Percentiles rank a stretch among this genome's conserved stretches.
These are phyloP conservation scores for Oncopodura yosiiana DNA, from an alignment of 1,140 invertebrate species.

Conservation along the genomic window DNA sequence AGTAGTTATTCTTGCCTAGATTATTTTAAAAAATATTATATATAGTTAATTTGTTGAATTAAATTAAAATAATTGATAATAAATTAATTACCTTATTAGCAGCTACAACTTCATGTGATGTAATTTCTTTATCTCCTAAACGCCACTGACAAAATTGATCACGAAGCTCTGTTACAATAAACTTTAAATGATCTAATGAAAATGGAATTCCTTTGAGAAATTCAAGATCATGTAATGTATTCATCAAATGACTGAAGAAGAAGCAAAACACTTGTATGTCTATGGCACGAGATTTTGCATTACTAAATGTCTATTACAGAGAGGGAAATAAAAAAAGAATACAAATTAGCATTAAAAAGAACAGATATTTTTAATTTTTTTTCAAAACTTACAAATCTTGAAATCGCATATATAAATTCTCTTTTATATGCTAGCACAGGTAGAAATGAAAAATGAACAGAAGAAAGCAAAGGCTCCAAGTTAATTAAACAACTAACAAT, in stretches of 20 bases:
- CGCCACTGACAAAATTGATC: neutral
- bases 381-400: no score
- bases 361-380: slow-evolving; percentile 33
- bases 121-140: slow-evolving; percentile 38
- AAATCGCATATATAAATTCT: slow-evolving; percentile 66
- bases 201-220: slow-evolving; percentile 47
- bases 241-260: slow-evolving; percentile 67
- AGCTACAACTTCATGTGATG: slow-evolving; percentile 36
- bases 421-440: slow-evolving; percentile 78
- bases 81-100: slow-evolving; percentile 34
- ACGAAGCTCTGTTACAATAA: neutral
- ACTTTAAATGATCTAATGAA: neutral
- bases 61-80: no score
- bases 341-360: slow-evolving; percentile 51
- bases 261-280: slow-evolving; percentile 75
- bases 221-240: slow-evolving; percentile 79
- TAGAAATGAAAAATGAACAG: slow-evolving; percentile 53
- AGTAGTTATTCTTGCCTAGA: no score
- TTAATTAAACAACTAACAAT: slow-evolving; percentile 13
- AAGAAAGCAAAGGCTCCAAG: neutral
- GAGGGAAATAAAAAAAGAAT: slow-evolving; percentile 52
- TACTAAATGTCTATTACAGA: slow-evolving; percentile 57
- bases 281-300: slow-evolving; percentile 54
- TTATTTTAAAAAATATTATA: no score
- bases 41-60: neutral